Conservation (phyloP, 2,888 invertebrate species). For the Prosapia bicincta region DNA sequence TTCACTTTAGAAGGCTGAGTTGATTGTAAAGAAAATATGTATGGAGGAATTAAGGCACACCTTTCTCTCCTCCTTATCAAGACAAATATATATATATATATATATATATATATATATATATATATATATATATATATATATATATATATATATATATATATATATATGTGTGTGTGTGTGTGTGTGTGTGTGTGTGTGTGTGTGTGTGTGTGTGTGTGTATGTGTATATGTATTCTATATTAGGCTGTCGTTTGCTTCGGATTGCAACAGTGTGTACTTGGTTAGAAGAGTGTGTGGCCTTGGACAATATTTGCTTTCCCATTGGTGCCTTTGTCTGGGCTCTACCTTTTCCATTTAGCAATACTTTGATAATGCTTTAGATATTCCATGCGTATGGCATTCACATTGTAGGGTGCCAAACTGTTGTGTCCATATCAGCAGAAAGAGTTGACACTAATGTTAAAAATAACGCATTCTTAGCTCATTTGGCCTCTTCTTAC, state of each 20-base stretch:
- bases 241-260: slow-evolving; percentile 29
- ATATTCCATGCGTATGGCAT: neutral
- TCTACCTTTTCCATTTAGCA: neutral
- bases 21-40: slow-evolving; percentile 22
- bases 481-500: no score
- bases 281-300: slow-evolving; percentile 19
- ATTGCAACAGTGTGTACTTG: slow-evolving; percentile 8
- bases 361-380: neutral
- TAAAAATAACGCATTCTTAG: no score
- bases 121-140: slow-evolving; percentile 27
- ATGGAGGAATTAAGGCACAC: slow-evolving; percentile 21
- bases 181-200: no score
- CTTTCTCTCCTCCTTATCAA: slow-evolving; percentile 22
- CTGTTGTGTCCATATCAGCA: neutral
- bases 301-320: neutral
- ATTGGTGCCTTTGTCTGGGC: neutral
- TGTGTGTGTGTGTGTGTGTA: no score
- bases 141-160: no score
- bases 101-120: no score
- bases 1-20: slow-evolving; percentile 28
- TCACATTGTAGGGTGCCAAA: neutral
- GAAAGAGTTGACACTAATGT: no score
- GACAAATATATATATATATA: neutral
- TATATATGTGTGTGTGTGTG: no score
- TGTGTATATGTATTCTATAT: slow-evolving; percentile 27